Base-by-base conservation (phyloP, 2,888 invertebrate species). In the Sesamia inferens region DNA sequence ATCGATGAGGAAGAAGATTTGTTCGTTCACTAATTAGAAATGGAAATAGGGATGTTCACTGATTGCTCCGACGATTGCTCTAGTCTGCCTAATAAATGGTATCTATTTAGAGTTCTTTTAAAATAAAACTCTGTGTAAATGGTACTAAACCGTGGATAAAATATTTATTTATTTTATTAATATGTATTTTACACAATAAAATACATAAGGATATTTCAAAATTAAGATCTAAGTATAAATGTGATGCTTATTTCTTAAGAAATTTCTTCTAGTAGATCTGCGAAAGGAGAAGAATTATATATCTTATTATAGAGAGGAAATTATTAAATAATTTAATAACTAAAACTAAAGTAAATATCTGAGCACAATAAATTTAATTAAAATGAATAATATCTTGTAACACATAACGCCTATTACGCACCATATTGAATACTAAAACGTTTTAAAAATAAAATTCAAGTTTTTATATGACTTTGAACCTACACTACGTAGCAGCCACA, bases 1-100 rank as follows among this genome's bases (percentile, higher is more conserved):
- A 82, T 67, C 66, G 55, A 66, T 22, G 66, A 55, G 55, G 79
- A 55, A 69, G 68, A 68, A 54, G 77, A 81, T 81, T 70, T 79
- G 70, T 66, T 77, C 39, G 55, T 66, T 31, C 51, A 76, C 44
- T 81, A 76, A 70, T 78, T 76, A 62, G 64, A 76, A 78, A 76
- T 78, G 78, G 64, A 78, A 81, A 78, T 81, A 76, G 64, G 62
- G 44, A 68, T 51, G 67, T 61, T 57, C 65, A 65, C 64, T 63
- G 81, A 81, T 80, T 62, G 81, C 57, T 80, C 57, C 48, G 55
- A 5, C 57, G 19, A 44, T 39, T 31, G 24, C 4, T 48, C 14
- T 19, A 24, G 59, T 76, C 48, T 44, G n/a, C 11, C 16, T 22
- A 42, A 1, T 64, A 11, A 31, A 71, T 16, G n/a, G 7, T 61